Conservation (phyloP, 2,888 invertebrate genomes). For the Trissolcus brochymenae region DNA sequence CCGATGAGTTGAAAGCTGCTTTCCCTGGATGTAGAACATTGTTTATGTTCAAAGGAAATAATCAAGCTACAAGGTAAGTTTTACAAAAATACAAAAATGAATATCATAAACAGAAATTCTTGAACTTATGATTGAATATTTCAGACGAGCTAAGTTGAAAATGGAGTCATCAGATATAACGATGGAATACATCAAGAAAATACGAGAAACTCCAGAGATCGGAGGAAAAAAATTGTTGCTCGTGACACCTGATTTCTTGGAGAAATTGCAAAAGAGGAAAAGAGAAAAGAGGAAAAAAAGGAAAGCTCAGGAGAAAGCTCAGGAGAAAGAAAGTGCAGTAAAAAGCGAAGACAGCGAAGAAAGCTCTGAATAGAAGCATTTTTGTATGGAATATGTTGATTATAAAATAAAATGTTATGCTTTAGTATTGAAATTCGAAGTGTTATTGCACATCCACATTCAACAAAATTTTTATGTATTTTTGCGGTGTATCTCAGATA, state of each 20-base stretch:
- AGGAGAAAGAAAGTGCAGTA: background rate
- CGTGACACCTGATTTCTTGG: conserved; percentile 6
- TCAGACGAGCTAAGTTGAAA: conserved; percentile 31
- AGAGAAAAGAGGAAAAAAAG: background rate
- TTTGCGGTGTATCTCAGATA: no score
- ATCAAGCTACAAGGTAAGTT: background rate
- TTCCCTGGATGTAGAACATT: conserved; percentile 34
- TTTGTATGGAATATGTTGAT: conserved; percentile 1
- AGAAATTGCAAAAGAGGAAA: background rate
- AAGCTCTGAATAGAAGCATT: background rate
- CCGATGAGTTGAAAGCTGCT: conserved; percentile 16
- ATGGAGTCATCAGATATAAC: conserved; percentile 20
- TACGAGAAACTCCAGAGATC: background rate
- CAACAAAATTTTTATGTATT: no score
- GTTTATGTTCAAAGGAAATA: conserved; percentile 4
- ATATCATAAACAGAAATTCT: conserved; percentile 6
- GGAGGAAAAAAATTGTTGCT: background rate
- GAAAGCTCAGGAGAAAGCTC: conserved; percentile 2
- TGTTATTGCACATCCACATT: background rate
- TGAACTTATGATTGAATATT: background rate
- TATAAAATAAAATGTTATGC: background rate
- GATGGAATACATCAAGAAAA: conserved; percentile 18
- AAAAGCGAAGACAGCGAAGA: background rate
- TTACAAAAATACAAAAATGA: background rate
- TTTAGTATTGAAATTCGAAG: background rate